phyloP scores from a whole-genome alignment of 1,140 invertebrate species.

The Neoseiulus cucumeris region DNA sequence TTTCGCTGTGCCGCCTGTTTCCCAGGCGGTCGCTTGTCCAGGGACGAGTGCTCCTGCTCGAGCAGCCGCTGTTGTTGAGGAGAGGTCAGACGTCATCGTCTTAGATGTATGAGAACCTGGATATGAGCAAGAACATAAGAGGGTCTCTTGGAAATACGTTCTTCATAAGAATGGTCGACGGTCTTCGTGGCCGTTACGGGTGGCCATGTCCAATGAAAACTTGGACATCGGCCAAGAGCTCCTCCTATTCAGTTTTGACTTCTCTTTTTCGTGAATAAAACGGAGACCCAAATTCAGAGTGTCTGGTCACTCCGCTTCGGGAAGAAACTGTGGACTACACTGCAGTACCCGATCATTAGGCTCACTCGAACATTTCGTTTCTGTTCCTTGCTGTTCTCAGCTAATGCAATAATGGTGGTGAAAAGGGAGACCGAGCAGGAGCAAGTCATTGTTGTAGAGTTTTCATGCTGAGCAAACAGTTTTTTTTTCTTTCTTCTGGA shows the following conservation, averaged over 20 bases:
- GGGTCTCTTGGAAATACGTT: slow-evolving; percentile 14
- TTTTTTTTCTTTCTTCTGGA: slow-evolving; percentile 4
- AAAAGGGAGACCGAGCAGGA: neutral
- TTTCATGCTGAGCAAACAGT: slow-evolving; percentile 10
- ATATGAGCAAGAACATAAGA: slow-evolving; percentile 12
- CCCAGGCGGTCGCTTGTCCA: too few relatives aligned
- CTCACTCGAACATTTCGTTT: neutral
- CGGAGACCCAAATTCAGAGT: too few relatives aligned
- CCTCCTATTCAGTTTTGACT: too few relatives aligned
- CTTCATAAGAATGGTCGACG: slow-evolving; percentile 17
- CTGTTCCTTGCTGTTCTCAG: slow-evolving; percentile 16
- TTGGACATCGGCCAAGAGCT: too few relatives aligned
- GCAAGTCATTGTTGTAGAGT: slow-evolving; percentile 15
- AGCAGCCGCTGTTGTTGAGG: neutral
- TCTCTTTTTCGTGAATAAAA: too few relatives aligned
- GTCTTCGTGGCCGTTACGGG: neutral
- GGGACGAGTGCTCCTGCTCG: too few relatives aligned
- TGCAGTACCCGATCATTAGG: too few relatives aligned
- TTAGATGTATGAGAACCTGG: neutral
- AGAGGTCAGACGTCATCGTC: too few relatives aligned
- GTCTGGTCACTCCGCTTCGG: too few relatives aligned
- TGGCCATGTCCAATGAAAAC: neutral
- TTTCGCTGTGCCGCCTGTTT: too few relatives aligned
- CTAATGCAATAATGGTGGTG: slow-evolving; percentile 16
- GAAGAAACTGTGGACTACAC: too few relatives aligned